phyloP scores from a whole-genome alignment of 1,140 invertebrate species.

The Gyrodactylus bullatarudis region DNA sequence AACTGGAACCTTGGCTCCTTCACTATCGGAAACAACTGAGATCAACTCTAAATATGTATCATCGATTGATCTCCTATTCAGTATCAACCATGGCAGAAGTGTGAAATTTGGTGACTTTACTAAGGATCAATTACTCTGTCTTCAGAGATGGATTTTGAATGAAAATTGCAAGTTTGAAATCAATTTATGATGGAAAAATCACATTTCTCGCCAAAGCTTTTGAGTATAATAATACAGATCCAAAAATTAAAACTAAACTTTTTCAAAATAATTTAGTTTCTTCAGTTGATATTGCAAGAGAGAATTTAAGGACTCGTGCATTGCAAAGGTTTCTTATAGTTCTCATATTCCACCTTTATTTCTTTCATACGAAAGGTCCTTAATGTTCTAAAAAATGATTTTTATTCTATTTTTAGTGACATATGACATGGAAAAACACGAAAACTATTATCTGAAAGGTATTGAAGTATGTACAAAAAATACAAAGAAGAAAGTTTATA shows the following conservation, averaged over 20 bases:
- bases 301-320: no score
- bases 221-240: not conserved
- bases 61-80: not conserved
- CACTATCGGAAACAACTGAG: not conserved
- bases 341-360: no score
- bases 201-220: not conserved
- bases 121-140: not conserved
- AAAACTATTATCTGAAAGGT: not conserved
- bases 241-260: not conserved
- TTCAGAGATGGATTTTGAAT: not conserved
- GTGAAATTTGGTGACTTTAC: not conserved
- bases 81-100: not conserved
- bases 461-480: not conserved
- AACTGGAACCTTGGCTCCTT: not conserved
- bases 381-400: no score
- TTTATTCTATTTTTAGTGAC: no score
- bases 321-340: no score
- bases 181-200: no score
- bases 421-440: not conserved
- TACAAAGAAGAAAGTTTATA: not conserved
- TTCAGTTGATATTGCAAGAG: no score
- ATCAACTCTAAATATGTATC: not conserved
- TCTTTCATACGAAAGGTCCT: no score
- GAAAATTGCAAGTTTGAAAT: not conserved
- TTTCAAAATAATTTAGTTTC: no score